A percentile compares a stretch with the other conserved stretches of the same genome.
Evolutionary conservation across 2,888 invertebrate species (phyloP).

Genomic region (Vesta saturnalis): DNA sequence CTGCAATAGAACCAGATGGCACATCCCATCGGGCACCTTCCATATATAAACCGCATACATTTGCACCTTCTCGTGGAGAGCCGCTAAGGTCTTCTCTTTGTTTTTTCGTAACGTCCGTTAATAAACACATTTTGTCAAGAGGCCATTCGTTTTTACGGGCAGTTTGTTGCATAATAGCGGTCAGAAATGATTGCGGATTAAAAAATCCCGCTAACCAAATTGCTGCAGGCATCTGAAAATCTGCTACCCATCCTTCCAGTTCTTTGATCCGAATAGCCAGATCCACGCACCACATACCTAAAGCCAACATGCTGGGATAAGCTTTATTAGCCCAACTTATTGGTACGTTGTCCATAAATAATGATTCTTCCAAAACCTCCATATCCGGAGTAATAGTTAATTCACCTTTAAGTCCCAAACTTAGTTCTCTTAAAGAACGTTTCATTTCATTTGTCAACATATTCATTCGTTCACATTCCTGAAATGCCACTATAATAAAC

Average conservation of each 20-base stretch:
- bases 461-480: conserved; percentile 97
- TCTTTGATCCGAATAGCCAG: conserved; percentile 81
- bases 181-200: conserved; percentile 96
- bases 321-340: conserved; percentile 85
- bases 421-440: conserved; percentile 83
- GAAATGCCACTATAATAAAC: conserved; percentile 89
- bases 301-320: conserved; percentile 85
- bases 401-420: conserved; percentile 94
- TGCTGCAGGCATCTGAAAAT: conserved; percentile 85
- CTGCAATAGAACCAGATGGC: conserved; percentile 78
- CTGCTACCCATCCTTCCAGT: conserved; percentile 87
- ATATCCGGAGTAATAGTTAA: conserved; percentile 91
- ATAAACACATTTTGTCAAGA: conserved; percentile 93
- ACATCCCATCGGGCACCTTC: conserved; percentile 96
- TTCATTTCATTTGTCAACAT: conserved; percentile 82
- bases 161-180: conserved; percentile 97
- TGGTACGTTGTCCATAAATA: conserved; percentile 93
- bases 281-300: conserved; percentile 90
- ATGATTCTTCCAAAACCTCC: conserved; percentile 85
- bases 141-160: conserved; percentile 97
- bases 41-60: conserved; percentile 89
- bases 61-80: conserved; percentile 91
- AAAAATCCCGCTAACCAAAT: conserved; percentile 97
- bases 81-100: conserved; percentile 83
- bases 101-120: conserved; percentile 95